Percentiles rank a stretch among this genome's conserved stretches.
Conservation (phyloP, 2,888 invertebrate species). For the Polydrusus pterygomalis region DNA sequence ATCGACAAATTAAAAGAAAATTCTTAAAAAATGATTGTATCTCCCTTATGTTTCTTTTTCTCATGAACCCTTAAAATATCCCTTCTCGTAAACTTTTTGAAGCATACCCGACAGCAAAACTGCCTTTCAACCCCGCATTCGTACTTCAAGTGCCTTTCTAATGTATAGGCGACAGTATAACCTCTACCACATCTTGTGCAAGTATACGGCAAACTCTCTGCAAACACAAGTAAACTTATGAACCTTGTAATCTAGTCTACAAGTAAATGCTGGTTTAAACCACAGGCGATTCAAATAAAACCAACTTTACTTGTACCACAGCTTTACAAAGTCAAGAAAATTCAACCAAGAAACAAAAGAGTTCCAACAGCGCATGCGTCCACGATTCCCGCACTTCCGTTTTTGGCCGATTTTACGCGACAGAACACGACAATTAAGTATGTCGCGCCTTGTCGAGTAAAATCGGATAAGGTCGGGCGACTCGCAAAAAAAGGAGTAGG, state of each 20-base stretch:
- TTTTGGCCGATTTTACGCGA: slow-evolving; percentile 45
- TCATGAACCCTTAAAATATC: slow-evolving; percentile 67
- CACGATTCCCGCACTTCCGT: slow-evolving; percentile 41
- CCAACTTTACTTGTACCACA: slow-evolving; percentile 35
- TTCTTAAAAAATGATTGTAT: not conserved
- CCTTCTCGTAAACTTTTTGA: slow-evolving; percentile 66
- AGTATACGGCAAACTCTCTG: slow-evolving; percentile 67
- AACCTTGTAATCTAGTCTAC: not conserved
- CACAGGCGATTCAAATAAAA: too few species aligned
- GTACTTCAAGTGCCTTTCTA: slow-evolving; percentile 65
- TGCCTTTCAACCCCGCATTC: slow-evolving; percentile 70
- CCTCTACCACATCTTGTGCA: slow-evolving; percentile 77
- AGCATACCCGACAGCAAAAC: slow-evolving; percentile 73
- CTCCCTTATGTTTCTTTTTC: slow-evolving; percentile 61
- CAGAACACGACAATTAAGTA: slow-evolving; percentile 56
- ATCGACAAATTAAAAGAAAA: too few species aligned
- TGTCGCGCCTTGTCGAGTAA: slow-evolving; percentile 46
- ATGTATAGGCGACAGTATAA: slow-evolving; percentile 73
- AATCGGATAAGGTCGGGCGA: slow-evolving; percentile 19
- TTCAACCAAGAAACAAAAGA: slow-evolving; percentile 57
- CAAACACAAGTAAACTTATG: slow-evolving; percentile 61
- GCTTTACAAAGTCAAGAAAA: slow-evolving; percentile 23
- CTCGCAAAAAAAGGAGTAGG: slow-evolving; percentile 24
- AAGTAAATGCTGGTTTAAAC: not conserved
- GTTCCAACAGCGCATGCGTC: slow-evolving; percentile 45